Percentiles rank a stretch among this genome's conserved stretches.
Evolutionary conservation across 2,888 invertebrate genomes (phyloP).

Genomic region (Dendrolimus houi): DNA sequence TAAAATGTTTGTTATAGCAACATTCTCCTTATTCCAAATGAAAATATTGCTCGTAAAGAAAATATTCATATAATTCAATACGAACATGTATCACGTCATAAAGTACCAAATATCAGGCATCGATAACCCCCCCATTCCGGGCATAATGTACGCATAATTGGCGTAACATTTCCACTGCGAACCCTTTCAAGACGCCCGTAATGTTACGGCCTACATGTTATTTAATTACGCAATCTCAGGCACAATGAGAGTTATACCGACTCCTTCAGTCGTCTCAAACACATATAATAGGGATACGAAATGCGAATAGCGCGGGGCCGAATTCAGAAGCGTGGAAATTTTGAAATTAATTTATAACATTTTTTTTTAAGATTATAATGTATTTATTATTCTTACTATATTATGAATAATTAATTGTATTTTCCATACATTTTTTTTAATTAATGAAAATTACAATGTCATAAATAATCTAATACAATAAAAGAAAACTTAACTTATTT

Average conservation of each 20-base stretch:
- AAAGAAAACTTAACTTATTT: no score
- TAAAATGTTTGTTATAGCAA: no score
- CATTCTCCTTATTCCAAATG: background rate
- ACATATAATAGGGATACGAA: constrained; percentile 22
- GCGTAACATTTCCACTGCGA: constrained; percentile 72
- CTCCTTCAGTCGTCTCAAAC: constrained; percentile 45
- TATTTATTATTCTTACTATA: no score
- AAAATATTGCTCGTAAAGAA: background rate
- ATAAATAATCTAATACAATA: no score
- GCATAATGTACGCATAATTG: constrained; percentile 74
- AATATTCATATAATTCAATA: background rate
- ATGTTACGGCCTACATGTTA: constrained; percentile 72
- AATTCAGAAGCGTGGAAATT: constrained; percentile 17
- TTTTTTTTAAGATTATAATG: no score
- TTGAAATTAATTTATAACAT: constrained; percentile 2
- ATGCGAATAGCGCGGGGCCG: constrained; percentile 23
- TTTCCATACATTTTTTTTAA: no score
- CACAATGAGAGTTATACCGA: constrained; percentile 67
- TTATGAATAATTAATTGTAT: no score
- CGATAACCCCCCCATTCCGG: constrained; percentile 67
- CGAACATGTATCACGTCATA: background rate
- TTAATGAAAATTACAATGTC: no score
- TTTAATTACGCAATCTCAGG: constrained; percentile 74
- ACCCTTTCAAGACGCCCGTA: constrained; percentile 72
- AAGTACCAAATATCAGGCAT: constrained; percentile 29